These are phyloP conservation scores for Vipera ursinii DNA, from an alignment of 2,797 vertebrate genomes.

Conservation along the genomic window DNA sequence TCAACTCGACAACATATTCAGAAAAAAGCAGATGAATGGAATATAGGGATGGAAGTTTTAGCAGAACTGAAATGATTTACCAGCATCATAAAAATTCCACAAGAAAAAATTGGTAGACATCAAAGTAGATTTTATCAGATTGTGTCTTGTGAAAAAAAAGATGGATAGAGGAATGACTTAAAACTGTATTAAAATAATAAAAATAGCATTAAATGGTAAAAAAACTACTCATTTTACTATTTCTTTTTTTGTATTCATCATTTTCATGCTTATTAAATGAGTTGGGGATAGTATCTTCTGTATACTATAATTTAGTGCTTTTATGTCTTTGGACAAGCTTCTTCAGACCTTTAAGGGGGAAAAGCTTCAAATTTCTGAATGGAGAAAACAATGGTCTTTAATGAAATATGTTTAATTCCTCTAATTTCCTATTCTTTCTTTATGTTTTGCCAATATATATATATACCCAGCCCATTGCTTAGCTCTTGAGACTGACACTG, in stretches of 20 bases:
- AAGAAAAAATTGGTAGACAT: conserved; percentile 97
- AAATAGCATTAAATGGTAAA: conserved; percentile 59
- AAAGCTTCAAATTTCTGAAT: neutral
- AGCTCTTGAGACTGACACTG: neutral
- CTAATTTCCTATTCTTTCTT: neutral
- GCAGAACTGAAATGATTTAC: conserved; percentile 92
- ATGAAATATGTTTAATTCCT: neutral
- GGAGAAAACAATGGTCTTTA: conserved; percentile 1
- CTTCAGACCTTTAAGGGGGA: neutral
- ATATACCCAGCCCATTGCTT: neutral
- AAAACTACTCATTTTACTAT: conserved; percentile 25
- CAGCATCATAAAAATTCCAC: conserved; percentile 95
- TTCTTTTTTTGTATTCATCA: conserved; percentile 23
- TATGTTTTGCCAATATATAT: neutral
- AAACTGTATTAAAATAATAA: conserved; percentile 65
- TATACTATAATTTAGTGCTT: conserved; percentile 15
- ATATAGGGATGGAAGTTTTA: conserved; percentile 92
- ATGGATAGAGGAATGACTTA: conserved; percentile 73
- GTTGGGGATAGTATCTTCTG: conserved; percentile 26
- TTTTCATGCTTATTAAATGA: conserved; percentile 12
- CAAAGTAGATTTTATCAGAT: conserved; percentile 95
- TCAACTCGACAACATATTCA: conserved; percentile 82
- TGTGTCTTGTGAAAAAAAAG: conserved; percentile 80
- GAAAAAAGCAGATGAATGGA: conserved; percentile 95
- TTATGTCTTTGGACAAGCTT: neutral